phyloP scores from a whole-genome alignment of 2,113 vertebrate genomes.

The Irena cyanogastra region DNA sequence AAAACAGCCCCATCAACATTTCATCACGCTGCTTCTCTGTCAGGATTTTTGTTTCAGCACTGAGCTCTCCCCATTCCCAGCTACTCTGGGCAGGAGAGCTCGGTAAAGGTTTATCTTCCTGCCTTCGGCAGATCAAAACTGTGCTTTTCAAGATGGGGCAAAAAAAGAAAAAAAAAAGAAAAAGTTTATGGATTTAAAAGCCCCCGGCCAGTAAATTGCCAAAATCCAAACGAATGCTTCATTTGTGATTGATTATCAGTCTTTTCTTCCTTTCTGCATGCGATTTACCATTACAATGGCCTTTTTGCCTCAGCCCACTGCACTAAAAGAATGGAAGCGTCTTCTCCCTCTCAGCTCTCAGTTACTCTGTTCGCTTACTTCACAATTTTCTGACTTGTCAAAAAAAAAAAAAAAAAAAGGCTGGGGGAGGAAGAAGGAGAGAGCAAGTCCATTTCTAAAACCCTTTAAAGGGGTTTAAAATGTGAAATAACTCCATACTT shows the following conservation, averaged over 20 bases:
- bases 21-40: neutral
- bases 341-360: slow-evolving; percentile 53
- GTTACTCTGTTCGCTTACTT: slow-evolving; percentile 43
- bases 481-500: neutral
- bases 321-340: slow-evolving; percentile 80
- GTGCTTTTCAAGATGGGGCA: neutral
- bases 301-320: slow-evolving; percentile 82
- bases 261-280: slow-evolving; percentile 73
- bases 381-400: slow-evolving; percentile 61
- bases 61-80: neutral
- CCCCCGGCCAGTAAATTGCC: slow-evolving; percentile 28
- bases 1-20: neutral
- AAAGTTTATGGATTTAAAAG: slow-evolving; percentile 32
- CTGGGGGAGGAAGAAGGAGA: neutral
- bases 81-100: neutral
- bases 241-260: slow-evolving; percentile 72
- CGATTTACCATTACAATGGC: slow-evolving; percentile 92
- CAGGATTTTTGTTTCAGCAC: neutral
- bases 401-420: neutral
- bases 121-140: neutral
- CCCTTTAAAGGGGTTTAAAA: neutral
- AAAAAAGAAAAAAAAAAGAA: neutral
- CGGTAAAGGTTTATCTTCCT: neutral
- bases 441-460: neutral
- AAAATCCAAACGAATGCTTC: slow-evolving; percentile 45